Conservation (phyloP, 2,113 vertebrate genomes). For the Coptodon rendalli region DNA sequence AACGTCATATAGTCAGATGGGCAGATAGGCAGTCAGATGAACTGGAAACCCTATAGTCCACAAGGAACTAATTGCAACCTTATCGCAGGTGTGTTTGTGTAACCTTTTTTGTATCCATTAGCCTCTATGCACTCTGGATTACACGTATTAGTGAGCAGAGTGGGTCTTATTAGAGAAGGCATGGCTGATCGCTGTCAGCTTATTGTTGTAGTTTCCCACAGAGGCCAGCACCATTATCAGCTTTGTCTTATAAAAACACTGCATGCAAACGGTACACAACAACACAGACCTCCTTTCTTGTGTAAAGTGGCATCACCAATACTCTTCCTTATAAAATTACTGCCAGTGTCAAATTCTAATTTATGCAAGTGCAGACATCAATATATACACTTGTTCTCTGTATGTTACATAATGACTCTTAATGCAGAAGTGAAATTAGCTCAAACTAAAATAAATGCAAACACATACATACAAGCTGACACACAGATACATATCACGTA, state of each 20-base stretch:
- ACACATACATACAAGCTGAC: neutral
- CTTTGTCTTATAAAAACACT: slow-evolving; percentile 38
- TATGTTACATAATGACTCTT: neutral
- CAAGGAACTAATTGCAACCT: neutral
- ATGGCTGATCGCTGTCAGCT: slow-evolving; percentile 16
- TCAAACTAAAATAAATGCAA: neutral
- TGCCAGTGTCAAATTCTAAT: neutral
- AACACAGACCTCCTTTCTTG: neutral
- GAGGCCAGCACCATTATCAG: slow-evolving; percentile 54
- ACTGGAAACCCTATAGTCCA: neutral
- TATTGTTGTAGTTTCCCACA: slow-evolving; percentile 54
- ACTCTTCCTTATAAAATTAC: neutral
- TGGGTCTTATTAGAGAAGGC: slow-evolving; percentile 41
- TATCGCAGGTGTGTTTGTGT: neutral
- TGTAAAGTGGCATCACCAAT: neutral
- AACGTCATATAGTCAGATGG: neutral
- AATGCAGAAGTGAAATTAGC: neutral
- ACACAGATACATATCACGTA: neutral
- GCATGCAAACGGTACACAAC: slow-evolving; percentile 4
- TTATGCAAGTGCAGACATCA: neutral
- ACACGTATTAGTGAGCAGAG: slow-evolving; percentile 35
- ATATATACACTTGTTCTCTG: neutral
- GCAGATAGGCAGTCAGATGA: neutral
- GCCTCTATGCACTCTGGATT: slow-evolving; percentile 21
- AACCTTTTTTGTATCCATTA: slow-evolving; percentile 18